phyloP scores from a whole-genome alignment of 2,888 invertebrate genomes.

The Petrophora chlorosata region DNA sequence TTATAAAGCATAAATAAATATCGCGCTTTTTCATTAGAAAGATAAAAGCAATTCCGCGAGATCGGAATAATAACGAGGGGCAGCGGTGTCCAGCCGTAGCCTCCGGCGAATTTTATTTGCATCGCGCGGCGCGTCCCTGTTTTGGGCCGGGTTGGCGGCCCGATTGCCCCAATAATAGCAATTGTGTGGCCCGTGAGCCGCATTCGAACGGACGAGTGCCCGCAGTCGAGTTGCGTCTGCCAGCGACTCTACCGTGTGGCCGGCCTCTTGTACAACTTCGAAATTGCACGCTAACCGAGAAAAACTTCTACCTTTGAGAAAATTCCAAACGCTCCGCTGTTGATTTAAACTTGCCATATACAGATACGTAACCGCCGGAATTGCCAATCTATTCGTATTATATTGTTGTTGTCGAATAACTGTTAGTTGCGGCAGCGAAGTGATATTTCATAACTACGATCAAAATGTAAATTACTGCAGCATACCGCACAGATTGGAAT shows the following conservation, averaged over 20 bases:
- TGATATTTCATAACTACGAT: conserved; percentile 29
- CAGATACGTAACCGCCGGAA: conserved; percentile 63
- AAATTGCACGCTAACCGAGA: conserved; percentile 71
- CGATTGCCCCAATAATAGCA: conserved; percentile 78
- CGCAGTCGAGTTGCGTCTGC: conserved; percentile 24
- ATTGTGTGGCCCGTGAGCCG: conserved; percentile 56
- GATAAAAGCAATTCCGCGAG: conserved; percentile 81
- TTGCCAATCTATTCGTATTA: conserved; percentile 63
- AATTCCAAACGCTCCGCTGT: conserved; percentile 67
- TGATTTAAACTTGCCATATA: conserved; percentile 67
- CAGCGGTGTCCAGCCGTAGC: conserved; percentile 75
- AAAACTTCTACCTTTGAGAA: conserved; percentile 76
- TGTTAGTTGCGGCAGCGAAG: conserved; percentile 22
- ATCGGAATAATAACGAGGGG: conserved; percentile 81
- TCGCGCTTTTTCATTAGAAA: conserved; percentile 80
- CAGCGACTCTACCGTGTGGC: conserved; percentile 40
- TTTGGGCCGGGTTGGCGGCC: conserved; percentile 53
- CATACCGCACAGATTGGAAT: conserved; percentile 23
- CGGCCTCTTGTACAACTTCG: conserved; percentile 65
- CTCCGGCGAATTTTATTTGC: conserved; percentile 77
- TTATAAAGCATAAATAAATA: conserved; percentile 77
- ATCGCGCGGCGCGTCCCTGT: conserved; percentile 64
- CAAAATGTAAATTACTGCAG: conserved; percentile 33
- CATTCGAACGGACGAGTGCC: conserved; percentile 36
- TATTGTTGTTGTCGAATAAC: conserved; percentile 44